phyloP scores from a whole-genome alignment of 2,888 invertebrate genomes.

The Lordiphosa fenestrarum region DNA sequence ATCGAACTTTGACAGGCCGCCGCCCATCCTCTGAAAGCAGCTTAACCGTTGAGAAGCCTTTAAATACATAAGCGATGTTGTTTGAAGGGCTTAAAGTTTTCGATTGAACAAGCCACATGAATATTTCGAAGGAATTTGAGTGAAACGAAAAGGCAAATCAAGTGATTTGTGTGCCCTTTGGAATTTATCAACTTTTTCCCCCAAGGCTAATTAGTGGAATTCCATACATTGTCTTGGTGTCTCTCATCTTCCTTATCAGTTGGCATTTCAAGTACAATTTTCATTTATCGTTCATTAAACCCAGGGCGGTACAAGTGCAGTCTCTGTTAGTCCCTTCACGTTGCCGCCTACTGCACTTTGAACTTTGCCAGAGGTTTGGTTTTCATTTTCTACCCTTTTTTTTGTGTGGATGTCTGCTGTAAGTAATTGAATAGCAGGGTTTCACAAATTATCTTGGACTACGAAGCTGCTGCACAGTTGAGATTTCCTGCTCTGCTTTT shows the following conservation, averaged over 20 bases:
- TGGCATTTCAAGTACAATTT: constrained; percentile 38
- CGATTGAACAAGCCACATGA: constrained; percentile 26
- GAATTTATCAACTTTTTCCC: constrained; percentile 10
- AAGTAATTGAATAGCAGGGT: constrained; percentile 46
- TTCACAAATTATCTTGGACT: constrained; percentile 5
- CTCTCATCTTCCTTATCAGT: constrained; percentile 33
- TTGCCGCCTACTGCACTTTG: constrained; percentile 46
- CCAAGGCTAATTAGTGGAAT: constrained; percentile 7
- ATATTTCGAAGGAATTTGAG: constrained; percentile 22
- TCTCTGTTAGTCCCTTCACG: constrained; percentile 23
- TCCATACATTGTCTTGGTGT: not conserved
- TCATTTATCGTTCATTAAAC: constrained; percentile 65
- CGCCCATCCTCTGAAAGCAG: constrained; percentile 4
- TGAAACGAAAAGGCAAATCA: constrained; percentile 33
- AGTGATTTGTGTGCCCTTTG: constrained; percentile 31
- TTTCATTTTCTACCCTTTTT: constrained; percentile 49
- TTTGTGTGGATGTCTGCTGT: constrained; percentile 33
- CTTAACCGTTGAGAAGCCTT: constrained; percentile 13
- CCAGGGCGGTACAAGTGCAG: constrained; percentile 43
- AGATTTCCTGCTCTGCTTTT: constrained; percentile 14
- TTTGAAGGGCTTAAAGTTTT: constrained; percentile 36
- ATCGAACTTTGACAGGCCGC: constrained; percentile 30
- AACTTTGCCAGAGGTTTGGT: constrained; percentile 44
- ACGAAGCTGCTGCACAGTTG: constrained; percentile 20
- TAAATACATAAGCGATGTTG: constrained; percentile 49